A percentile compares a stretch with the other conserved stretches of the same genome.
phyloP scores from a whole-genome alignment of 2,113 vertebrate genomes.

The Corapipo altera region DNA sequence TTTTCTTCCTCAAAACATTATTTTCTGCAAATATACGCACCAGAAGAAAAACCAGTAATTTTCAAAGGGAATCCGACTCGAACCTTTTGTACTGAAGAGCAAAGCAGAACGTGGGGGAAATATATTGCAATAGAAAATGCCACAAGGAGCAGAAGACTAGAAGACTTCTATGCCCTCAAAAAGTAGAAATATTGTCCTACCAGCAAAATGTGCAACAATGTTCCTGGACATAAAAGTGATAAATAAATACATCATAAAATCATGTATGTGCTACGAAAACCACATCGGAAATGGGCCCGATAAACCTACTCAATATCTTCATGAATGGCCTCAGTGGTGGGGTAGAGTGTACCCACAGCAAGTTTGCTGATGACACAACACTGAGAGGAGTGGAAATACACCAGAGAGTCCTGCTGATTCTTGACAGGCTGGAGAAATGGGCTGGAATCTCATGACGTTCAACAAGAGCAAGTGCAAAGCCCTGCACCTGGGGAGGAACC shows the following conservation, averaged over 20 bases:
- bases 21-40: accelerated
- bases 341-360: neutral
- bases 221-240: neutral
- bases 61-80: neutral
- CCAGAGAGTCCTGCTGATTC: neutral
- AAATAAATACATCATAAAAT: neutral
- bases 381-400: neutral
- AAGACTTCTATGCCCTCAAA: neutral
- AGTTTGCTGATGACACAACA: neutral
- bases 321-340: neutral
- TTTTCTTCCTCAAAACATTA: neutral
- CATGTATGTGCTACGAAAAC: neutral
- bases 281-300: neutral
- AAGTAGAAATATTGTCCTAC: neutral
- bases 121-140: neutral
- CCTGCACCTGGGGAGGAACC: neutral
- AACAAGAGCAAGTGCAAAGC: neutral
- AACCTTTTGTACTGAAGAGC: neutral
- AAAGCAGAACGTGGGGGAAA: neutral
- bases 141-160: neutral
- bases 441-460: neutral
- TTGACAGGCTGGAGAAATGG: neutral
- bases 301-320: neutral
- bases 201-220: neutral
- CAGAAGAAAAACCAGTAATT: neutral